Conservation (phyloP, 2,113 vertebrate genomes). For the Eonycteris spelaea region DNA sequence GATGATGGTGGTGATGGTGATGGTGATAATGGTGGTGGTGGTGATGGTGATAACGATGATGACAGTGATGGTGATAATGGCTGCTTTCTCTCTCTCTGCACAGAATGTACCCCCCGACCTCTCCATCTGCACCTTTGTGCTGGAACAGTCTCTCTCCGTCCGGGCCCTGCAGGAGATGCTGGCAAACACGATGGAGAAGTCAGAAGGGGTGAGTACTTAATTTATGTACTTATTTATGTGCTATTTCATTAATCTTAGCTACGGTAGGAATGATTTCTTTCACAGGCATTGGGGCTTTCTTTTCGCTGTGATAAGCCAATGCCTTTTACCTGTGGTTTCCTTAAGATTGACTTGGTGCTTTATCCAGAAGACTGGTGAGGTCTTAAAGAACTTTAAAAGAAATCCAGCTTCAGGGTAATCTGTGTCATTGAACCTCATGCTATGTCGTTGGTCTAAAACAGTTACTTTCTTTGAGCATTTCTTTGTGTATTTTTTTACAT, state of each 20-base stretch:
- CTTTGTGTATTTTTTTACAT: not conserved
- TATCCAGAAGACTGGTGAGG: not conserved
- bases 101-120: constrained; percentile 99
- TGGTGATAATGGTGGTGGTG: not conserved
- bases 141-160: constrained; percentile 96
- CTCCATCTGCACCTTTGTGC: constrained; percentile 97
- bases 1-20: not conserved
- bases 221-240: not conserved
- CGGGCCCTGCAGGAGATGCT: constrained; percentile 97
- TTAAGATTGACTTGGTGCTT: not conserved
- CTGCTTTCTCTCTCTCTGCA: constrained; percentile 34
- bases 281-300: not conserved
- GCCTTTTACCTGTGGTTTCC: not conserved
- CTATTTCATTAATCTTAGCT: not conserved
- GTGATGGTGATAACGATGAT: not conserved
- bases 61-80: not conserved
- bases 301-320: not conserved
- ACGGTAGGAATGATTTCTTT: not conserved
- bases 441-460: not conserved
- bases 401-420: not conserved
- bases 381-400: not conserved
- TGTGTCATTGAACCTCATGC: not conserved
- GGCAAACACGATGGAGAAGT: constrained; percentile 93
- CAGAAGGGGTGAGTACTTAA: constrained; percentile 91
- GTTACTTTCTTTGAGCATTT: not conserved